Percentiles rank a stretch among this genome's conserved stretches.
Conservation (phyloP, 1,140 invertebrate species). For the Elymnias hypermnestra region DNA sequence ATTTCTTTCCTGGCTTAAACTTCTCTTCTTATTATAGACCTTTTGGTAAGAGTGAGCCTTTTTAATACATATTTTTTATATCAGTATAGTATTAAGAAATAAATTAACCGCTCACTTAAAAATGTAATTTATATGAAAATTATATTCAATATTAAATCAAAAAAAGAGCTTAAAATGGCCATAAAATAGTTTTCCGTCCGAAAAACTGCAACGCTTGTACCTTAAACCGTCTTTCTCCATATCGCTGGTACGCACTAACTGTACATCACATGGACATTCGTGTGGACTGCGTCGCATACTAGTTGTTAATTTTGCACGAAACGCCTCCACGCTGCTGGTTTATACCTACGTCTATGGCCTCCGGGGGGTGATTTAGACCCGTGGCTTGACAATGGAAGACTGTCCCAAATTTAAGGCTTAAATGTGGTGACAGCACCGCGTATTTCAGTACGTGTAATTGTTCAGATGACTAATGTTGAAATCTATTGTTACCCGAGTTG, state of each 20-base stretch:
- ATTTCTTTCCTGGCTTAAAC: too few relatives aligned
- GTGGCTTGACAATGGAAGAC: constrained; percentile 24
- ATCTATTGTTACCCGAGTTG: too few relatives aligned
- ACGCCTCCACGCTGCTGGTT: constrained; percentile 38
- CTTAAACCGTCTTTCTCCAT: constrained; percentile 13
- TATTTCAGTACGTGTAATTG: constrained; percentile 15
- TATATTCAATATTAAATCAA: background rate
- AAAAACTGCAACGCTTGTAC: too few relatives aligned
- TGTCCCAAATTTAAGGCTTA: constrained; percentile 24
- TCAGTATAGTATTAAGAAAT: too few relatives aligned
- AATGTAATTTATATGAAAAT: too few relatives aligned
- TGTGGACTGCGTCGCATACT: constrained; percentile 23
- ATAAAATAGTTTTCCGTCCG: too few relatives aligned
- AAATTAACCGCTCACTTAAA: too few relatives aligned
- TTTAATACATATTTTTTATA: too few relatives aligned
- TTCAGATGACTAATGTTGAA: constrained; percentile 12
- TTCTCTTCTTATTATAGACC: too few relatives aligned
- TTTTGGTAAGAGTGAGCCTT: too few relatives aligned
- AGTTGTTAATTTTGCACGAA: constrained; percentile 48
- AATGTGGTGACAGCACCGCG: constrained; percentile 17
- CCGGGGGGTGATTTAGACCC: constrained; percentile 33
- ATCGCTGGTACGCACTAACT: constrained; percentile 37
- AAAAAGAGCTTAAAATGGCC: background rate
- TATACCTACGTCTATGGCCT: constrained; percentile 34
- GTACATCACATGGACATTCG: constrained; percentile 31